Evolutionary conservation across 2,888 invertebrate genomes (phyloP), one percentile per base, ranked within the genome.

Genomic region (Artemia sp.): DNA sequence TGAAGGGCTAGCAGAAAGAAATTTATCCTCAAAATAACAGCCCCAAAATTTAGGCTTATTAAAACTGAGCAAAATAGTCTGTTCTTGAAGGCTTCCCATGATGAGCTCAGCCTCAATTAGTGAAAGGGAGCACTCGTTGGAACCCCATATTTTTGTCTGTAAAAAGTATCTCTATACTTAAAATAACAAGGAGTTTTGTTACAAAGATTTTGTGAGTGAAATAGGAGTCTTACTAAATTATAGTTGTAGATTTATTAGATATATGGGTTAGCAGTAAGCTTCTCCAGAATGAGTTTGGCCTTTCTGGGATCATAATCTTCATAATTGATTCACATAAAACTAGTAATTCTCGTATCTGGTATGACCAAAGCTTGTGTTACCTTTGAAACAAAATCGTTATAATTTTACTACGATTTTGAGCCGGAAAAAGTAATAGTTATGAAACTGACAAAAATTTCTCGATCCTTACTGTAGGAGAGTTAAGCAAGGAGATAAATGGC

Each of bases 351-450:
- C 7, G 12, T 53, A 53, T 53, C 7, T 53, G 58, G 58, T 14
- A 2, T 53, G 7, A 53, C 58, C 14, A 53, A 14, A 53, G 3
- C 58, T 7, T 53, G 12, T 7, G 3, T 53, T 53, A n/a, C n/a
- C 14, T 53, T 53, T 2, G 58, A 12, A 14, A 53, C 58, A 53
- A 53, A 53, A 53, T 53, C 58, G 5, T 3, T 7, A 53, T 3
- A 53, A 53, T 53, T 53, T 53, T 53, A 5, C 4, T n/a, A 53
- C 7, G 2, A 5, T 5, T 53, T 53, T 53, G 3, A 5, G 58
- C 7, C 5, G 4, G 3, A 7, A 5, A 5, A 5, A 5, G 7
- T 3, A 0, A 5, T 3, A 5, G 3, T 2, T 5, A 53, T n/a
- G 7, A 3, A 53, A 53, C 58, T 53, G 58, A 12, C 12, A n/a